Percentiles rank a stretch among this genome's conserved stretches.
phyloP scores from a whole-genome alignment of 1,140 invertebrate species.

The Carposina sasakii region DNA sequence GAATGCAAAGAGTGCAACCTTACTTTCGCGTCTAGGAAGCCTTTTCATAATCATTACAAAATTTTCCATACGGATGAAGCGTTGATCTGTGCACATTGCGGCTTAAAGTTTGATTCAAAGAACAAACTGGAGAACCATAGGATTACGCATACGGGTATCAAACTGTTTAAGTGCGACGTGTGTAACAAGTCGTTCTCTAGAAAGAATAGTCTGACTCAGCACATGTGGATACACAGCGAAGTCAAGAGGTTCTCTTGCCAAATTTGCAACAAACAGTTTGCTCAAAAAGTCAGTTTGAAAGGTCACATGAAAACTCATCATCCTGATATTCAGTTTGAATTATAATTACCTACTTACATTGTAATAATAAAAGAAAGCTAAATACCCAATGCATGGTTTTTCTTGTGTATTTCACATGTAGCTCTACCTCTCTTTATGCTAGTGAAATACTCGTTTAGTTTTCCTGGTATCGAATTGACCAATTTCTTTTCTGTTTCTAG shows the following conservation, averaged over 20 bases:
- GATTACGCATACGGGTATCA: constrained; percentile 50
- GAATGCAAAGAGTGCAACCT: constrained; percentile 45
- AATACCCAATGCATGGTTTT: no score
- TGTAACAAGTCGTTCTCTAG: constrained; percentile 68
- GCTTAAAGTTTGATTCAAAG: constrained; percentile 41
- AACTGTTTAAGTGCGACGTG: constrained; percentile 44
- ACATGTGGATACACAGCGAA: constrained; percentile 65
- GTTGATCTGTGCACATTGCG: constrained; percentile 45
- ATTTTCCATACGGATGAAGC: constrained; percentile 46
- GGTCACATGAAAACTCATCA: constrained; percentile 50
- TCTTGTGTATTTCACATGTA: neutral
- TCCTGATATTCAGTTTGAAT: constrained; percentile 33
- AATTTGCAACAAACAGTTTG: constrained; percentile 72
- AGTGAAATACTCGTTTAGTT: neutral
- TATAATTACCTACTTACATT: constrained; percentile 15
- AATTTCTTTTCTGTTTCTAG: constrained; percentile 68
- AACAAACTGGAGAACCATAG: constrained; percentile 43
- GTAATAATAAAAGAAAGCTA: no score
- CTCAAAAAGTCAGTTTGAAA: constrained; percentile 58
- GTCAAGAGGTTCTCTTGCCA: constrained; percentile 55
- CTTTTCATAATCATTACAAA: constrained; percentile 49
- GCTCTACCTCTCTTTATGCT: no score
- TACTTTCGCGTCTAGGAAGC: constrained; percentile 33
- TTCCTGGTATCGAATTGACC: constrained; percentile 41
- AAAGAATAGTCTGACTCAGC: constrained; percentile 67